Conservation (phyloP, 2,888 invertebrate species). For the Spodoptera exigua region DNA sequence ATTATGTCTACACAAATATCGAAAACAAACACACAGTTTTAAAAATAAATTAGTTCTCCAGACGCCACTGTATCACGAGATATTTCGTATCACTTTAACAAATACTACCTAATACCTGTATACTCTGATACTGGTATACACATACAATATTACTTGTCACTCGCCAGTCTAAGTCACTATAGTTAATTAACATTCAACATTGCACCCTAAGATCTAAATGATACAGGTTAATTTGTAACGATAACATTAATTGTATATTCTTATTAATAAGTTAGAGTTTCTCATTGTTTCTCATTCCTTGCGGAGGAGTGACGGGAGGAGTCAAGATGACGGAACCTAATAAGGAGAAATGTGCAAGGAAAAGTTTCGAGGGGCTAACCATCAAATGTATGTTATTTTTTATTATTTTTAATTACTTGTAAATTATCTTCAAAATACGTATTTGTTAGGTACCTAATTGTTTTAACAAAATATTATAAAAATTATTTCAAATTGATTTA, state of each 20-base stretch:
- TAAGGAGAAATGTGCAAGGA: conserved; percentile 47
- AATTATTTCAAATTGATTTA: too few relatives aligned
- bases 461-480: too few relatives aligned
- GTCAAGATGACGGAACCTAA: conserved; percentile 39
- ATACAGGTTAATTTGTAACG: conserved; percentile 29
- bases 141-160: conserved; percentile 29
- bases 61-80: conserved; percentile 8
- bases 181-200: neutral
- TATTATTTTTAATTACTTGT: too few relatives aligned
- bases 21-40: too few relatives aligned
- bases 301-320: conserved; percentile 50
- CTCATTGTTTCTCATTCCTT: conserved; percentile 40
- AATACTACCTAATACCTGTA: conserved; percentile 38
- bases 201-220: rapidly evolving
- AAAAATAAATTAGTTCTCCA: neutral
- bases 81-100: conserved; percentile 27
- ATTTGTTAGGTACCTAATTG: too few relatives aligned
- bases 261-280: conserved; percentile 42
- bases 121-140: conserved; percentile 46
- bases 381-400: neutral
- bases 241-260: neutral
- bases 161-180: conserved; percentile 7
- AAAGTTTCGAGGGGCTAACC: conserved; percentile 42
- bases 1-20: too few relatives aligned
- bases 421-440: too few relatives aligned